Percentiles rank a stretch among this genome's conserved stretches.
phyloP scores from a whole-genome alignment of 2,113 vertebrate species.

The Dasyprocta punctata region DNA sequence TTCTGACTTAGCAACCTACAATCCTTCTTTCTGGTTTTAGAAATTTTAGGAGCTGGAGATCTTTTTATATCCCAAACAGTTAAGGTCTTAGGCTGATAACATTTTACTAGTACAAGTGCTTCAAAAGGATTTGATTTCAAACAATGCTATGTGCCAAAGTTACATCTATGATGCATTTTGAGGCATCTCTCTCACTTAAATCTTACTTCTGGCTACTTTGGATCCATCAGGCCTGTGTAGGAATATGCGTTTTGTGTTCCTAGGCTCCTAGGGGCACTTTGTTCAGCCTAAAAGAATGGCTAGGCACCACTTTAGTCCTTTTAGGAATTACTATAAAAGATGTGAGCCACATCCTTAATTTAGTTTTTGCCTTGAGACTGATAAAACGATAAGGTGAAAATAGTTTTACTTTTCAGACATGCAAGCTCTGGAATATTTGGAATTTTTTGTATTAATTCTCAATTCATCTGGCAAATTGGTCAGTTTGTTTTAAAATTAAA shows the following conservation, averaged over 20 bases:
- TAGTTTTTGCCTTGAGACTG: slow-evolving; percentile 28
- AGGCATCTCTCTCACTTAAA: neutral
- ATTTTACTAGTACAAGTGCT: slow-evolving; percentile 3
- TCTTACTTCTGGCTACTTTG: slow-evolving; percentile 29
- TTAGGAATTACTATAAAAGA: slow-evolving; percentile 46
- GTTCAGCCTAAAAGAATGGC: slow-evolving; percentile 12
- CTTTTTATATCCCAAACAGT: slow-evolving; percentile 16
- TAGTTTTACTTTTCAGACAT: slow-evolving; percentile 13
- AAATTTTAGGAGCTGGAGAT: neutral
- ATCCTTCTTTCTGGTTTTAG: neutral
- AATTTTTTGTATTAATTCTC: neutral
- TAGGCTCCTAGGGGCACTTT: slow-evolving; percentile 18
- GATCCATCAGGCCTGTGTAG: neutral
- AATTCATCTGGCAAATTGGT: neutral
- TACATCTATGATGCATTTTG: neutral
- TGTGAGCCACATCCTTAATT: neutral
- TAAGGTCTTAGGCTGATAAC: neutral
- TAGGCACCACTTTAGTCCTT: neutral
- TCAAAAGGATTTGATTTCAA: slow-evolving; percentile 41
- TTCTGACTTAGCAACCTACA: neutral
- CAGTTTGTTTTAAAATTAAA: neutral
- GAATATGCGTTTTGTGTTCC: neutral
- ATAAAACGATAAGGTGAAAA: slow-evolving; percentile 5
- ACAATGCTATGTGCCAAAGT: neutral
- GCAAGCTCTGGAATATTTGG: neutral